Base-by-base conservation (phyloP, 2,113 vertebrate genomes). In the Dryoscopus gambensis region DNA sequence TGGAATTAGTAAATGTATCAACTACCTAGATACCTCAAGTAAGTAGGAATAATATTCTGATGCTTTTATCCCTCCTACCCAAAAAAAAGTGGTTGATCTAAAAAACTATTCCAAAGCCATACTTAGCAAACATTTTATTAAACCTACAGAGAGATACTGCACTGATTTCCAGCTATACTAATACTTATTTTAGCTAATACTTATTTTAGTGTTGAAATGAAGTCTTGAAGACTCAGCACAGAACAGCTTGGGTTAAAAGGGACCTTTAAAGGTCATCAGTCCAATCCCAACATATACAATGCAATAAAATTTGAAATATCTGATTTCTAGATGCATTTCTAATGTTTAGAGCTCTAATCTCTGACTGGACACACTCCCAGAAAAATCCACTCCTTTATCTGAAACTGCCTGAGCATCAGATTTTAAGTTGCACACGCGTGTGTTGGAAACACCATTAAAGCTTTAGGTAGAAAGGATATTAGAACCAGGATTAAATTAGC, bases 71-170 rank as follows among this genome's bases (percentile, higher is more conserved):
- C 2, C 2, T 55, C 22, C 33, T 46, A 55, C 5, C 7, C 4
- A 4, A 25, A 64, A 84, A 23, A 25, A 0, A 42, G 1, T 1
- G 40, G 12, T 2, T 3, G 1, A 59, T 22, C 15, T 40, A 60
- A 82, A 47, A 53, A 52, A 84, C 24, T 2, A 13, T 12, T 70
- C 49, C 46, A 52, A 50, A 86, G 28, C 4, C 49, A n/a, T 3
- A 69, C 0, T 16, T 47, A 2, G 5, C 53, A 76, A 80, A 40
- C 2, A 35, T 37, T 59, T 65, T 22, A 23, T 18, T 35, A 50
- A 52, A 21, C 24, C 55, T 42, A 37, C 4, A 60, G 10, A 62
- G 3, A 37, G 4, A 2, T 6, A 53, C 4, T 46, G 17, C 25
- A 28, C 23, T 46, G 24, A 46, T 70, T 87, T 55, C 13, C 25